Conservation (phyloP, 1,140 invertebrate species). For the Hyles vespertilio region DNA sequence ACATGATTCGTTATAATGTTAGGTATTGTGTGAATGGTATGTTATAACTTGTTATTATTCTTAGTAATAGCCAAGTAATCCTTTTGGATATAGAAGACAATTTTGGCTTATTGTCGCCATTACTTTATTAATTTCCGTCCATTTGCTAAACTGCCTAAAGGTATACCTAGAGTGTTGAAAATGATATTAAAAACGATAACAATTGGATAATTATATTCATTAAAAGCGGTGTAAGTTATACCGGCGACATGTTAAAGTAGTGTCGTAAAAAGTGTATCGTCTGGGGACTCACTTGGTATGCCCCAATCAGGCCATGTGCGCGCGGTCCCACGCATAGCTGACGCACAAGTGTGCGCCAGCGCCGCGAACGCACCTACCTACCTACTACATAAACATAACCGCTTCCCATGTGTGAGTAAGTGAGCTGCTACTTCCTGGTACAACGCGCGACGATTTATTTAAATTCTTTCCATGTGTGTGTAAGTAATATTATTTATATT, state of each 20-base stretch:
- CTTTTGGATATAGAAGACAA: too few relatives aligned
- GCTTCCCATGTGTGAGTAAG: slow-evolving; percentile 49
- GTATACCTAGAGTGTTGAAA: too few relatives aligned
- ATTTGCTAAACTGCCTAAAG: too few relatives aligned
- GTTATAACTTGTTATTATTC: too few relatives aligned
- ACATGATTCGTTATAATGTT: too few relatives aligned
- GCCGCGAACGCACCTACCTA: slow-evolving; percentile 52
- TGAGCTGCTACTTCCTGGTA: slow-evolving; percentile 72
- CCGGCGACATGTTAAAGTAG: slow-evolving; percentile 45
- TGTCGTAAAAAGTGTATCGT: slow-evolving; percentile 69
- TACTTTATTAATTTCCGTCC: too few relatives aligned
- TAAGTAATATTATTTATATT: slow-evolving; percentile 67
- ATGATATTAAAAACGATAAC: too few relatives aligned
- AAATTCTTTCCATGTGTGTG: slow-evolving; percentile 66
- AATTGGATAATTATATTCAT: background rate
- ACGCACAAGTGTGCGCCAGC: slow-evolving; percentile 67
- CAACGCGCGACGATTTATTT: slow-evolving; percentile 70
- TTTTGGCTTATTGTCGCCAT: too few relatives aligned
- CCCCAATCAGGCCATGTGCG: slow-evolving; percentile 73
- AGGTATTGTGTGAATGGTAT: too few relatives aligned
- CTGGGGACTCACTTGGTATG: slow-evolving; percentile 67
- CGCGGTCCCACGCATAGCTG: slow-evolving; percentile 69
- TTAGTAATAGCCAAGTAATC: too few relatives aligned
- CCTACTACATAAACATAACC: slow-evolving; percentile 25
- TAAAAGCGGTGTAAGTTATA: slow-evolving; percentile 23